Percentiles rank a stretch among this genome's conserved stretches.
Conservation (phyloP, 2,113 vertebrate species). For the Mesitornis unicolor region DNA sequence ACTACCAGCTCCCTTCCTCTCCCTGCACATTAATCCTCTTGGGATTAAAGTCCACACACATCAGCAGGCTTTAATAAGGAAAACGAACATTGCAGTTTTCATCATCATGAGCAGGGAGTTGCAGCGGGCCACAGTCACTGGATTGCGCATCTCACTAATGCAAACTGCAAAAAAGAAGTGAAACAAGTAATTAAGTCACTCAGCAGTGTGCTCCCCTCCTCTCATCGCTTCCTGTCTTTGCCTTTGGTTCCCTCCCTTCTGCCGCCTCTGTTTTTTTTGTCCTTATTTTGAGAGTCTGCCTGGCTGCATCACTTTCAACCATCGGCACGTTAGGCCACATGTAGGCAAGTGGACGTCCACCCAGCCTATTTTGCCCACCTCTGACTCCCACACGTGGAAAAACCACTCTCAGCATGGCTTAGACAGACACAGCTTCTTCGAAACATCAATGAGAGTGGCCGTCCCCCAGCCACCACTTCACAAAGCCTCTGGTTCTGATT, state of each 20-base stretch:
- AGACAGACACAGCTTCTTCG: not conserved
- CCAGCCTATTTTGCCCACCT: fast-evolving
- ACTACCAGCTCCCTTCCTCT: not conserved
- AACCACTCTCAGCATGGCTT: fast-evolving
- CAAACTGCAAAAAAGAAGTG: not conserved
- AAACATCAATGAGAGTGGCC: not conserved
- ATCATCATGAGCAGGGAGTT: not conserved
- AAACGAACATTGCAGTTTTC: not conserved
- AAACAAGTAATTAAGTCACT: not conserved
- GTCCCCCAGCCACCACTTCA: not conserved
- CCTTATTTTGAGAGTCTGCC: not conserved
- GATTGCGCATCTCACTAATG: not conserved
- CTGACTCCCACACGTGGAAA: fast-evolving
- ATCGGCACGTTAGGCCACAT: fast-evolving
- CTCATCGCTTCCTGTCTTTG: not conserved
- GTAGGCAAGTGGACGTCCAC: not conserved
- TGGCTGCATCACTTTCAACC: not conserved
- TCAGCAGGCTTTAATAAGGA: not conserved
- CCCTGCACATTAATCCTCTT: not conserved
- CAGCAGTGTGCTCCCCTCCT: fast-evolving
- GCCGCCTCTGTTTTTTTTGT: fast-evolving
- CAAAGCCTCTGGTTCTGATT: fast-evolving
- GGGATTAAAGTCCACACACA: not conserved
- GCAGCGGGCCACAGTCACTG: fast-evolving
- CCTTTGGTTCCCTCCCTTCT: not conserved